Evolutionary conservation across 2,797 vertebrate species (phyloP).

Genomic region (Stomatorhinus walkeri): DNA sequence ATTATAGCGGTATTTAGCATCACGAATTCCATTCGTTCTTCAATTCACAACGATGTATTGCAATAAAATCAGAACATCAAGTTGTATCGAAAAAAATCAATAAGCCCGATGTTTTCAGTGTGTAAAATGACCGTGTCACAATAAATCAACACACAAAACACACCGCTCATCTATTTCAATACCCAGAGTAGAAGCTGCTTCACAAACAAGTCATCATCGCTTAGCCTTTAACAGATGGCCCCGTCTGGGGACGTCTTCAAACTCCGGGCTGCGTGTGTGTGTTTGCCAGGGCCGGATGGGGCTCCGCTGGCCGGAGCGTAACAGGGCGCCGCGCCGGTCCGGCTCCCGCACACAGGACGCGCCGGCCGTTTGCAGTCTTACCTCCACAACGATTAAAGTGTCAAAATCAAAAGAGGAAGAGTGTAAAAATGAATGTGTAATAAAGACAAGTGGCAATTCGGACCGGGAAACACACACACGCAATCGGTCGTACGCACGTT

Average conservation of each 20-base stretch:
- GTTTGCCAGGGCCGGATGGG: background rate
- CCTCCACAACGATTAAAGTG: background rate
- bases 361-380: background rate
- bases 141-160: conserved; percentile 46
- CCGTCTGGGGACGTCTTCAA: conserved; percentile 60
- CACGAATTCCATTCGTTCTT: background rate
- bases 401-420: background rate
- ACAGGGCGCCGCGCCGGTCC: background rate
- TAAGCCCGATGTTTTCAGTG: conserved; percentile 35
- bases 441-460: conserved; percentile 24
- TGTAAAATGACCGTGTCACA: background rate
- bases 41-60: background rate
- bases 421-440: conserved; percentile 4
- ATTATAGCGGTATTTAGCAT: background rate
- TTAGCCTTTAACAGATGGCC: conserved; percentile 46
- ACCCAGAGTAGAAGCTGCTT: conserved; percentile 42
- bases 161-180: conserved; percentile 35
- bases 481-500: background rate
- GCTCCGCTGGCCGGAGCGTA: background rate
- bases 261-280: conserved; percentile 45
- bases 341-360: background rate
- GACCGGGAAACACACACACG: conserved; percentile 26
- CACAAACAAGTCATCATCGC: conserved; percentile 66
- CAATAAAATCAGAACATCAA: conserved; percentile 1
- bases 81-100: conserved; percentile 27